These are phyloP conservation scores for Agriopis aurantiaria DNA, from an alignment of 2,888 invertebrate genomes.

Conservation along the genomic window DNA sequence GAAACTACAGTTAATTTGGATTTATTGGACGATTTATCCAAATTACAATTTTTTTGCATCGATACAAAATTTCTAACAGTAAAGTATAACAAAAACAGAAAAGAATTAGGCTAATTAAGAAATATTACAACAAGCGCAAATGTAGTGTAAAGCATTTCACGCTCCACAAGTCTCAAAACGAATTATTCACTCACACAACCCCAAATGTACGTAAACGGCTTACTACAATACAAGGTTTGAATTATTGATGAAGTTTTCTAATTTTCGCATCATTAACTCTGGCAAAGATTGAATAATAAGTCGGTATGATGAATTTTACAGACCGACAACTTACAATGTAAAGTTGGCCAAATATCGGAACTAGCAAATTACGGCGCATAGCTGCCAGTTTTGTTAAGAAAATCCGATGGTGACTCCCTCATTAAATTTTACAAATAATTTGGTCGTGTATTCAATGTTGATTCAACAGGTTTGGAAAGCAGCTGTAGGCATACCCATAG, in stretches of 20 bases:
- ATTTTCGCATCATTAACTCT: constrained; percentile 31
- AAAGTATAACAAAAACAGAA: constrained; percentile 47
- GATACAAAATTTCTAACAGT: background rate
- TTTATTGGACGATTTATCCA: no score
- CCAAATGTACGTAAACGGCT: constrained; percentile 46
- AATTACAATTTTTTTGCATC: no score
- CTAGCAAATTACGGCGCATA: background rate
- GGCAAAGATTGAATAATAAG: constrained; percentile 17
- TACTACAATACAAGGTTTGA: constrained; percentile 35
- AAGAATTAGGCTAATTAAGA: constrained; percentile 23
- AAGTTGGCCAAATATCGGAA: background rate
- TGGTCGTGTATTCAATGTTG: constrained; percentile 38
- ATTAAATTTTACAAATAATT: background rate
- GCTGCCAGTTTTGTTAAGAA: background rate
- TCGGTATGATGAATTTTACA: constrained; percentile 46
- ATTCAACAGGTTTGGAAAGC: constrained; percentile 34
- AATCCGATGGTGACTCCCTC: background rate
- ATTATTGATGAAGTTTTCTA: constrained; percentile 20
- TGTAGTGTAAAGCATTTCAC: constrained; percentile 38
- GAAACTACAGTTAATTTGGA: no score
- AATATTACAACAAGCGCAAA: constrained; percentile 34
- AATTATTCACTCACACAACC: constrained; percentile 48
- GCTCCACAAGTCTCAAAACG: constrained; percentile 31
- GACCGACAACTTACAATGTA: background rate
- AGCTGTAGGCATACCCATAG: constrained; percentile 15